Conservation (phyloP, 2,113 vertebrate species). For the Numida meleagris region DNA sequence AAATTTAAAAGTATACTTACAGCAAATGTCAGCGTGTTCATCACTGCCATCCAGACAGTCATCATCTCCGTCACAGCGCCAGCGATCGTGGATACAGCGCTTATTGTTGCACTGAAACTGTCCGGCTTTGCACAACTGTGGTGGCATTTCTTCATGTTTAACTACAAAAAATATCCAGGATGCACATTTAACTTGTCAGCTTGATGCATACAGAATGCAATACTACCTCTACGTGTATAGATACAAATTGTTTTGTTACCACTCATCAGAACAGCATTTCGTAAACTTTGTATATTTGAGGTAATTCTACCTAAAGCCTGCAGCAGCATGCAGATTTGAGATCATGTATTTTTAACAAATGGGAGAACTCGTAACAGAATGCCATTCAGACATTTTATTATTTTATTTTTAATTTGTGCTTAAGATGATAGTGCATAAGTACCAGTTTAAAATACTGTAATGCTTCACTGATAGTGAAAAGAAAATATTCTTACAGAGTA, state of each 20-base stretch:
- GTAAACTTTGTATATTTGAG: neutral
- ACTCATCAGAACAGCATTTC: neutral
- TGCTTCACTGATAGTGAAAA: neutral
- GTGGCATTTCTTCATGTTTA: conserved; percentile 74
- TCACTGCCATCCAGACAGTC: conserved; percentile 96
- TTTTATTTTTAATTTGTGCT: neutral
- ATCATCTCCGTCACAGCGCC: conserved; percentile 96
- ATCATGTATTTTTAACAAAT: neutral
- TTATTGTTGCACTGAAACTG: conserved; percentile 94
- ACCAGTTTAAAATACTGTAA: neutral
- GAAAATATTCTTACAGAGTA: neutral
- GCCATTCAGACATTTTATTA: neutral
- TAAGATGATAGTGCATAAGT: neutral
- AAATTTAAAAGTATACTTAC: conserved; percentile 75
- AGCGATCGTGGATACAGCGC: conserved; percentile 88
- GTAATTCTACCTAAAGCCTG: neutral
- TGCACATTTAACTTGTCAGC: neutral
- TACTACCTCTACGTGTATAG: neutral
- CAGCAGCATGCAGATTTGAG: neutral
- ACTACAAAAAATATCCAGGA: conserved; percentile 62
- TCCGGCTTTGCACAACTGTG: conserved; percentile 83
- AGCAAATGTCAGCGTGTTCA: conserved; percentile 86
- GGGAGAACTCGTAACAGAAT: neutral
- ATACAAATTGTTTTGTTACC: neutral
- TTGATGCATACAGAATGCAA: neutral